These are phyloP conservation scores for Callocephalon fimbriatum DNA, from an alignment of 2,113 vertebrate species.

Conservation along the genomic window DNA sequence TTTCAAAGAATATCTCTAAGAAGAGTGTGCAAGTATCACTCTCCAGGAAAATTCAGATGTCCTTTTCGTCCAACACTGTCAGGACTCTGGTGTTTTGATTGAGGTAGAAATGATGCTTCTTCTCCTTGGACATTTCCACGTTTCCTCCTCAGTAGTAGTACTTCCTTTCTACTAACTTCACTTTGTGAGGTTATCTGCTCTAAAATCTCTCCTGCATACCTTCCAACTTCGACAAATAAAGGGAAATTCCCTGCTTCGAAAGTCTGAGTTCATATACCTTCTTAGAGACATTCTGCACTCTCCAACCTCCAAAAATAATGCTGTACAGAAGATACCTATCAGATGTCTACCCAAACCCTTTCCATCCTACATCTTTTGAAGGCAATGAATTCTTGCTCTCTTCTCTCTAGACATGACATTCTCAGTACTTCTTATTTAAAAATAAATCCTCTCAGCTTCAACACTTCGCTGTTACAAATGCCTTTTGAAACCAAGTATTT, in stretches of 20 bases:
- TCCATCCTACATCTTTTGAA: background rate
- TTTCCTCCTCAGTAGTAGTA: background rate
- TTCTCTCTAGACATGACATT: background rate
- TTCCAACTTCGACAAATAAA: background rate
- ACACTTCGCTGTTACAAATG: rapidly evolving
- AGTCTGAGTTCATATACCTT: background rate
- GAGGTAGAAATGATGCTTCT: constrained; percentile 62
- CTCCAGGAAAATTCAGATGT: constrained; percentile 50
- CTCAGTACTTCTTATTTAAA: background rate
- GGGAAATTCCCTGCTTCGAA: background rate
- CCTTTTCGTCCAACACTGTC: constrained; percentile 66
- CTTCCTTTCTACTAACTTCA: background rate
- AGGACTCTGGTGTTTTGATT: constrained; percentile 66
- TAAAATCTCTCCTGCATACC: background rate
- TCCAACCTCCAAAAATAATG: background rate
- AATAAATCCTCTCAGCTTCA: background rate
- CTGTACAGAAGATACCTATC: background rate
- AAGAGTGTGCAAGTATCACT: constrained; percentile 59
- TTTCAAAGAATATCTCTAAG: constrained; percentile 76
- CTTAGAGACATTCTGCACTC: background rate
- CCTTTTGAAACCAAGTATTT: background rate
- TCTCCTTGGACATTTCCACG: constrained; percentile 33
- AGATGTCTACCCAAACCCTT: background rate
- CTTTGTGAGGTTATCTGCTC: background rate
- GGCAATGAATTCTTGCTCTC: background rate